Evolutionary conservation across 2,797 vertebrate genomes (phyloP).

Genomic region (Enteromius treurensis): DNA sequence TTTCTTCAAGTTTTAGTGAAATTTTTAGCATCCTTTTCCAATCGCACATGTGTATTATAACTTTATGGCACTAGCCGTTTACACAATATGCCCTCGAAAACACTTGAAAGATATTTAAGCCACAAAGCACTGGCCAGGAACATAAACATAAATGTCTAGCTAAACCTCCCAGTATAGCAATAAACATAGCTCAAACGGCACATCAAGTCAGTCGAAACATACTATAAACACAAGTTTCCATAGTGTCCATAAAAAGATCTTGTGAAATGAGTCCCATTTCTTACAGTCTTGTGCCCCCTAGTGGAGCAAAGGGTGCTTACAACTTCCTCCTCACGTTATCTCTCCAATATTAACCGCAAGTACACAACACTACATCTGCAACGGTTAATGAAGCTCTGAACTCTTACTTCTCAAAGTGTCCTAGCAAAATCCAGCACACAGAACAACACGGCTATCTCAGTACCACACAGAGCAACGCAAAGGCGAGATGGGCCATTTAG

Average conservation of each 20-base stretch:
- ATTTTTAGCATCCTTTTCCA: background rate
- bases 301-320: slow-evolving; percentile 50
- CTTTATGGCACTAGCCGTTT: background rate
- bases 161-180: background rate
- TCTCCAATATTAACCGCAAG: background rate
- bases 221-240: slow-evolving; percentile 10
- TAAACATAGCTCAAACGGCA: background rate
- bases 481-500: slow-evolving; percentile 71
- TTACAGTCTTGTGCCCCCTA: slow-evolving; percentile 62
- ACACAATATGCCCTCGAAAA: background rate
- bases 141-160: background rate
- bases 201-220: background rate
- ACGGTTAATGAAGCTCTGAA: background rate
- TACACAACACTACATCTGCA: background rate
- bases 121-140: background rate
- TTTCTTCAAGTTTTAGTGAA: background rate
- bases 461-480: slow-evolving; percentile 57
- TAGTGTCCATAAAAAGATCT: background rate
- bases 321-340: background rate
- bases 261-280: background rate
- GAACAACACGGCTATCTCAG: slow-evolving; percentile 22
- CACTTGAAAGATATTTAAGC: background rate
- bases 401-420: background rate
- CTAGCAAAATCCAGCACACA: background rate
- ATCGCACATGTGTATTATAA: background rate